These are phyloP conservation scores for Cylindroiulus punctatus DNA, from an alignment of 2,888 invertebrate genomes.

Conservation along the genomic window DNA sequence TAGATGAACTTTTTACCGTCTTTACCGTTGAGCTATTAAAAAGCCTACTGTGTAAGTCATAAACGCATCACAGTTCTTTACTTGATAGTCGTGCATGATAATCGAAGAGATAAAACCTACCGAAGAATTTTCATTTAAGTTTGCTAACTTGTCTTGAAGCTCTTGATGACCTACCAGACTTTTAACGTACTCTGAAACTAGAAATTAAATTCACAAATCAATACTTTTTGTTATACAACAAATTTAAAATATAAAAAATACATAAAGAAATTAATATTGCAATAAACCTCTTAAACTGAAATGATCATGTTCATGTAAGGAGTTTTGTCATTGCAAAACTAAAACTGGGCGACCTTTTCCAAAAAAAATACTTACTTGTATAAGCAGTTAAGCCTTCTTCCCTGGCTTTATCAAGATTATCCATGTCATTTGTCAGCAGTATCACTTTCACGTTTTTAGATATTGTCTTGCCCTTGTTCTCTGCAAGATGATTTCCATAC, in stretches of 20 bases:
- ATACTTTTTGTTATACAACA: no score
- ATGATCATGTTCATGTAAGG: no score
- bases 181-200: conserved; percentile 80
- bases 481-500: conserved; percentile 80
- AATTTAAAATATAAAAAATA: no score
- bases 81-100: not conserved
- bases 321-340: no score
- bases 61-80: not conserved
- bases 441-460: conserved; percentile 72
- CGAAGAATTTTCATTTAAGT: conserved; percentile 56
- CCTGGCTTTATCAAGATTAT: conserved; percentile 77
- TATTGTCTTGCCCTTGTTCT: conserved; percentile 63
- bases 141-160: conserved; percentile 80
- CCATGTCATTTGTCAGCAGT: conserved; percentile 85
- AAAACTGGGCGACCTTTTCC: no score
- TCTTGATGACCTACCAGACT: conserved; percentile 75
- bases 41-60: not conserved
- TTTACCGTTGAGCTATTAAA: not conserved
- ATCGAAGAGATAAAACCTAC: not conserved
- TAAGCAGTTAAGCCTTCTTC: conserved; percentile 77
- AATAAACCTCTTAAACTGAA: no score
- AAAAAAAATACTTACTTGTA: conserved; percentile 71
- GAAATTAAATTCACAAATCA: conserved; percentile 62
- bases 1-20: conserved; percentile 67
- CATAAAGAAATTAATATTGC: no score